Conservation (phyloP, 35 echinoderm and acorn worm genomes). For the Acanthaster planci region DNA sequence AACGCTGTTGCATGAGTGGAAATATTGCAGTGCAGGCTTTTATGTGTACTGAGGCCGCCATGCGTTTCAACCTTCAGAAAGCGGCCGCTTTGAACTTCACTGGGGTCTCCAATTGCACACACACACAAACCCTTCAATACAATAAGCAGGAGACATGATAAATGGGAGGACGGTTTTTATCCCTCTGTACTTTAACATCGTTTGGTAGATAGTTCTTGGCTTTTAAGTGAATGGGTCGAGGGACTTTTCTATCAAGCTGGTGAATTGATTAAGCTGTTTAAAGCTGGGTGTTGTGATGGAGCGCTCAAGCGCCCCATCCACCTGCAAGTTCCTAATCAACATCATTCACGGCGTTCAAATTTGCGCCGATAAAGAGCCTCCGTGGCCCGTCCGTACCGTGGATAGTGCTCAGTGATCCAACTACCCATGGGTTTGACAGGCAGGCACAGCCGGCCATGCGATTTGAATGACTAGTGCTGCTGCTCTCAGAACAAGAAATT, state of each 20-base stretch:
- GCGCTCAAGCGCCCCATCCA: not conserved
- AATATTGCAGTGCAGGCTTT: not conserved
- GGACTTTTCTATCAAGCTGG: not conserved
- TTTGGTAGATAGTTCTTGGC: not conserved
- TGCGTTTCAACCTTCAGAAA: not conserved
- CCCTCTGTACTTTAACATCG: not conserved
- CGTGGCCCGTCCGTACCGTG: too few species aligned
- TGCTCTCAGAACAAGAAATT: too few species aligned
- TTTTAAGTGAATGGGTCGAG: not conserved
- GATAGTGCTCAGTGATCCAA: too few species aligned
- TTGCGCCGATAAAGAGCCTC: not conserved
- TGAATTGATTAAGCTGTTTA: not conserved
- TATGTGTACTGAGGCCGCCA: not conserved
- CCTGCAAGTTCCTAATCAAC: not conserved
- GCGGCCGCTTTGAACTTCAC: slow-evolving; percentile 11
- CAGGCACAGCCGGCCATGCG: too few species aligned
- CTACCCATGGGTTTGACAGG: too few species aligned
- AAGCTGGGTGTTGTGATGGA: not conserved
- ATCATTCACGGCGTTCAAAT: not conserved
- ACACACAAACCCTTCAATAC: too few species aligned
- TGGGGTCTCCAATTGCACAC: not conserved
- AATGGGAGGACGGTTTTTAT: not conserved
- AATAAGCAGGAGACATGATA: not conserved
- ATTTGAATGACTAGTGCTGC: too few species aligned
- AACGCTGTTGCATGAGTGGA: not conserved